Evolutionary conservation across 2,797 vertebrate genomes (phyloP), one percentile per base, ranked within the genome.

Genomic region (Mus minutoides): DNA sequence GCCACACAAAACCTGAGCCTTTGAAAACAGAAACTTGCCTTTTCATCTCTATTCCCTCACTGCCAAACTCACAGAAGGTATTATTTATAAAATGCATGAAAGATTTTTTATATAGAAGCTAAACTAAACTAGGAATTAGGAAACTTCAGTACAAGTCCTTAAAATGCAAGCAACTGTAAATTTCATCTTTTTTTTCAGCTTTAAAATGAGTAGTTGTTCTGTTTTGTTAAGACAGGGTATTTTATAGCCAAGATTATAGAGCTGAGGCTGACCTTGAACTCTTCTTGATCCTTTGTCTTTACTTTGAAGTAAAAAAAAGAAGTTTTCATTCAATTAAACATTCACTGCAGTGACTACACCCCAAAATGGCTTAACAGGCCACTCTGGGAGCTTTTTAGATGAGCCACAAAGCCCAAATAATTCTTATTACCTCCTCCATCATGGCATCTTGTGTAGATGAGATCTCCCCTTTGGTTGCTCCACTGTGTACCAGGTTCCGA

Each of bases 341-440:
- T 16, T 92, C 46, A 90, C 16, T 89, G 60, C 24, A 77, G 73
- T 56, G 37, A 92, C 54, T 93, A 67, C 4, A 31, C n/a, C 90
- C 93, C 76, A 60, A 52, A 73, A 79, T 56, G 12, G 69, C 8
- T 71, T 94, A 95, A 67, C 0, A 69, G 71, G 12, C 56, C 64
- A 79, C 26, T 94, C 84, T 85, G 17, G 82, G 75, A 91, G 67
- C 77, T 92, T 75, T 90, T 62, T 52, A 91, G 19, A 91, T 62
- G 3, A 22, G 49, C n/a, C n/a, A 90, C 12, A n/a, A 87, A 31
- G 31, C 46, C 6, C 83, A 69, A 12, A 89, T 83, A 24, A 62
- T 12, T 56, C 40, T 54, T 95, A 64, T 98, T 98, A 99, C 99
- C 99, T 99, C 99, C 96, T 99, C 99, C 87, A 99, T 99, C 99